A percentile compares a stretch with the other conserved stretches of the same genome.
phyloP scores from a whole-genome alignment of 2,113 vertebrate species.

The Cyprinus carpio region DNA sequence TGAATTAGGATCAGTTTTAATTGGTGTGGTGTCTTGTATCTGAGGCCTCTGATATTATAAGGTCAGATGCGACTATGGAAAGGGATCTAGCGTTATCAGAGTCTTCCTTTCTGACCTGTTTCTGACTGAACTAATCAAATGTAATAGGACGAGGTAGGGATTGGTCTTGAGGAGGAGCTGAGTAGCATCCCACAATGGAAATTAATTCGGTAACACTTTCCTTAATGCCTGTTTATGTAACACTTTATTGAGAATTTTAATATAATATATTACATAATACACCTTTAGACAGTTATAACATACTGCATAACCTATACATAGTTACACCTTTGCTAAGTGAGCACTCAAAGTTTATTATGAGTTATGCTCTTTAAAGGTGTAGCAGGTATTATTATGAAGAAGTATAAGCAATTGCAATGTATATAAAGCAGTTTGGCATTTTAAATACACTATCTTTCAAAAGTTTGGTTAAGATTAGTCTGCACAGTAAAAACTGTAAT shows the following conservation, averaged over 20 bases:
- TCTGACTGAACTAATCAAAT: slow-evolving; percentile 4
- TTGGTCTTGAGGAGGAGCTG: neutral
- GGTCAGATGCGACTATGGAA: neutral
- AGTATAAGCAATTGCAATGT: neutral
- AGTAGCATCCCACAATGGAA: neutral
- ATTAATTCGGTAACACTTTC: neutral
- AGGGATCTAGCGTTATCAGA: slow-evolving; percentile 20
- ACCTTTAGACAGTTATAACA: neutral
- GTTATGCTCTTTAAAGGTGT: neutral
- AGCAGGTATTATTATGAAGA: neutral
- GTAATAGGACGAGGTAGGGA: neutral
- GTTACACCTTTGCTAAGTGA: neutral
- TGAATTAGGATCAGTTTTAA: slow-evolving; percentile 19
- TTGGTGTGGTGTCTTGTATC: slow-evolving; percentile 29
- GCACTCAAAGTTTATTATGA: neutral
- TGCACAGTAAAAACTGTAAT: neutral
- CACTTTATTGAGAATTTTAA: neutral
- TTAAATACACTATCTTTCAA: neutral
- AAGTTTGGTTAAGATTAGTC: neutral
- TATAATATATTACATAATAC: neutral
- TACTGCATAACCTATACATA: neutral
- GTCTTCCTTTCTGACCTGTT: slow-evolving; percentile 4
- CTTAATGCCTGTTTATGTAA: neutral
- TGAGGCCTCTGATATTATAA: neutral
- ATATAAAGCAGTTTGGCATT: neutral